Percentiles rank a stretch among this genome's conserved stretches.
phyloP scores from a whole-genome alignment of 2,113 vertebrate genomes.

The Platycercus adscitus region DNA sequence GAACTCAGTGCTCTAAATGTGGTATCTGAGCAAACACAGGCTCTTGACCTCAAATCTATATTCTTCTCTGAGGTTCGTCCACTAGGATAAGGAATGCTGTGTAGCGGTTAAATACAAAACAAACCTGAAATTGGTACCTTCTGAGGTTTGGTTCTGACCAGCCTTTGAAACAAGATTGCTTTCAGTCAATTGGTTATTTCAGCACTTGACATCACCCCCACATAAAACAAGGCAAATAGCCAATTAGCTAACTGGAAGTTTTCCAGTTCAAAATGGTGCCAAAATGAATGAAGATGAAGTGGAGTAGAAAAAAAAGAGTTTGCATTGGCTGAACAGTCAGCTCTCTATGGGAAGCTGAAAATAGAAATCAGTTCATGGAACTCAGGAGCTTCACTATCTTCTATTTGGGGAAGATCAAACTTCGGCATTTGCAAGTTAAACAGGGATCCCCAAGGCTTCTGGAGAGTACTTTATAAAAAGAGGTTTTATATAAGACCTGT shows the following conservation, averaged over 20 bases:
- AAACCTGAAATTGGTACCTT: slow-evolving; percentile 52
- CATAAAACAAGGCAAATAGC: slow-evolving; percentile 63
- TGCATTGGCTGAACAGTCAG: slow-evolving; percentile 63
- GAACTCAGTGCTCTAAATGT: slow-evolving; percentile 48
- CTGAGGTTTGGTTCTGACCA: slow-evolving; percentile 48
- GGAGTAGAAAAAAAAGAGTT: neutral
- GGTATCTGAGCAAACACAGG: slow-evolving; percentile 26
- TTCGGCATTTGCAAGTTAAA: slow-evolving; percentile 70
- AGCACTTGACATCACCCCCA: slow-evolving; percentile 67
- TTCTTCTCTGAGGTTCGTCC: neutral
- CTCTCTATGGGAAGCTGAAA: slow-evolving; percentile 63
- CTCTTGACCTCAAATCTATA: slow-evolving; percentile 36
- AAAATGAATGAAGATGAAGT: slow-evolving; percentile 63
- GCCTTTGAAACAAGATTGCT: slow-evolving; percentile 56
- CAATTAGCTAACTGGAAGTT: slow-evolving; percentile 61
- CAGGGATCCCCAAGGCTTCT: slow-evolving; percentile 59
- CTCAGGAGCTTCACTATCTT: slow-evolving; percentile 67
- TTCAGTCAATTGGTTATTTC: slow-evolving; percentile 65
- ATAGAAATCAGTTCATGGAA: slow-evolving; percentile 55
- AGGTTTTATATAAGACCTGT: slow-evolving; percentile 48
- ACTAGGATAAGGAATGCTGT: slow-evolving; percentile 5
- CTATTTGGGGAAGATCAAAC: slow-evolving; percentile 69
- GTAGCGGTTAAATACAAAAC: slow-evolving; percentile 29
- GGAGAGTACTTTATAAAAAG: slow-evolving; percentile 45
- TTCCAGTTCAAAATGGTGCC: slow-evolving; percentile 65